phyloP scores from a whole-genome alignment of 1,140 invertebrate genomes.

The Sminthurides bifidus region DNA sequence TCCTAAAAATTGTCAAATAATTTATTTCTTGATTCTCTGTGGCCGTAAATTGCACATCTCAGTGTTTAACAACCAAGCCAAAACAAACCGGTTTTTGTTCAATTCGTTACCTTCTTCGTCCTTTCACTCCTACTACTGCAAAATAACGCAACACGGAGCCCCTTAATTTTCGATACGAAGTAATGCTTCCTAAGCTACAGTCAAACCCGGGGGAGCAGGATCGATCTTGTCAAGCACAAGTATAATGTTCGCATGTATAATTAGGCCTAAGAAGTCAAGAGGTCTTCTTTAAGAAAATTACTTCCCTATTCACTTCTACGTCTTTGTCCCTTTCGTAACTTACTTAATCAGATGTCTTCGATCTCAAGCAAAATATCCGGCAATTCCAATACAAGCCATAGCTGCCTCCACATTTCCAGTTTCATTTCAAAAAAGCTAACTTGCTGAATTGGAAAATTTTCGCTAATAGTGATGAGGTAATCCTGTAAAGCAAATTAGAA shows the following conservation, averaged over 20 bases:
- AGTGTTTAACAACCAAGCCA: neutral
- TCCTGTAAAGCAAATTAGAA: constrained; percentile 37
- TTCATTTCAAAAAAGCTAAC: constrained; percentile 76
- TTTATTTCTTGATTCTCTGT: constrained; percentile 51
- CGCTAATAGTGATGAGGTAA: constrained; percentile 47
- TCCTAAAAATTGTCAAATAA: constrained; percentile 58
- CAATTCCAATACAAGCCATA: constrained; percentile 86
- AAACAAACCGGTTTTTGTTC: neutral
- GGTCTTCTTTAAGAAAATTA: too few relatives aligned
- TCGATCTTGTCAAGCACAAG: constrained; percentile 88
- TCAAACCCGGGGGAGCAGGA: constrained; percentile 68
- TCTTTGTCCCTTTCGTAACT: constrained; percentile 32
- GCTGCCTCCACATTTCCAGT: constrained; percentile 82
- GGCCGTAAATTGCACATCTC: constrained; percentile 19
- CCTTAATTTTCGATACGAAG: constrained; percentile 42
- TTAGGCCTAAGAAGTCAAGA: constrained; percentile 42
- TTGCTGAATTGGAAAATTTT: constrained; percentile 38
- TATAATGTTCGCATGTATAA: constrained; percentile 81
- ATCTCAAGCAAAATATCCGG: constrained; percentile 74
- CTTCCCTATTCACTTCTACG: neutral
- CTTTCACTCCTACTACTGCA: constrained; percentile 3
- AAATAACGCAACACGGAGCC: neutral
- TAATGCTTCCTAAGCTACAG: constrained; percentile 83
- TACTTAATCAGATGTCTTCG: constrained; percentile 70
- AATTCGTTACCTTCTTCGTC: neutral